Evolutionary conservation across 2,113 vertebrate species (phyloP).

Genomic region (Anarrhichthys ocellatus): DNA sequence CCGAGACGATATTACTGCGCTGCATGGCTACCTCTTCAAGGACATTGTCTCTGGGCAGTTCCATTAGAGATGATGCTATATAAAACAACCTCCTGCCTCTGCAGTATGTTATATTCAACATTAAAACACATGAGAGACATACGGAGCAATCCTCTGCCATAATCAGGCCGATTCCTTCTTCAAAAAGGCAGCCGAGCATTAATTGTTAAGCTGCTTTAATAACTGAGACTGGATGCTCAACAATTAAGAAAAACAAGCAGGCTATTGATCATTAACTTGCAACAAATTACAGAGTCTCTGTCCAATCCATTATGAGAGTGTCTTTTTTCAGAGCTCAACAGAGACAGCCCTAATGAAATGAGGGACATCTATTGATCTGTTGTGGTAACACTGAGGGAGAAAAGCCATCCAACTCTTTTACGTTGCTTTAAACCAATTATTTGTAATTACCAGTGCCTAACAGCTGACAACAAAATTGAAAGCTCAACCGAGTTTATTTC

Average conservation of each 20-base stretch:
- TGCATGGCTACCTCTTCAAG: slow-evolving; percentile 73
- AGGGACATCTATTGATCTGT: slow-evolving; percentile 76
- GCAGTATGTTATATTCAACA: slow-evolving; percentile 41
- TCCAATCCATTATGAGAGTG: slow-evolving; percentile 59
- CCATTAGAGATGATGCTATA: slow-evolving; percentile 66
- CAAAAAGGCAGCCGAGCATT: slow-evolving; percentile 26
- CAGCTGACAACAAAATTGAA: slow-evolving; percentile 58
- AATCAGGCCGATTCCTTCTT: slow-evolving; percentile 34
- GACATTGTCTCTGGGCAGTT: slow-evolving; percentile 69
- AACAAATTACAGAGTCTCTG: slow-evolving; percentile 65
- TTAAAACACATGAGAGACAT: slow-evolving; percentile 43
- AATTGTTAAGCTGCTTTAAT: slow-evolving; percentile 54
- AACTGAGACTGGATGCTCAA: slow-evolving; percentile 45
- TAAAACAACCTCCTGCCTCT: slow-evolving; percentile 46
- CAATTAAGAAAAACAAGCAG: slow-evolving; percentile 68
- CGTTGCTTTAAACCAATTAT: slow-evolving; percentile 65
- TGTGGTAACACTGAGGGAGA: slow-evolving; percentile 54
- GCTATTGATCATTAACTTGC: slow-evolving; percentile 75
- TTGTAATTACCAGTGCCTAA: slow-evolving; percentile 61
- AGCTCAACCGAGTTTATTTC: slow-evolving; percentile 44
- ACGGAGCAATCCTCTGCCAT: slow-evolving; percentile 16
- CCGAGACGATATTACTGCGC: slow-evolving; percentile 59
- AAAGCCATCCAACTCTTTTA: slow-evolving; percentile 53
- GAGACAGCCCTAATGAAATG: slow-evolving; percentile 76
- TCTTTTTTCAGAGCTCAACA: slow-evolving; percentile 73